Evolutionary conservation across 35 echinoderm and acorn worm species (phyloP).

Genomic region (Ophiothrix spiculata): DNA sequence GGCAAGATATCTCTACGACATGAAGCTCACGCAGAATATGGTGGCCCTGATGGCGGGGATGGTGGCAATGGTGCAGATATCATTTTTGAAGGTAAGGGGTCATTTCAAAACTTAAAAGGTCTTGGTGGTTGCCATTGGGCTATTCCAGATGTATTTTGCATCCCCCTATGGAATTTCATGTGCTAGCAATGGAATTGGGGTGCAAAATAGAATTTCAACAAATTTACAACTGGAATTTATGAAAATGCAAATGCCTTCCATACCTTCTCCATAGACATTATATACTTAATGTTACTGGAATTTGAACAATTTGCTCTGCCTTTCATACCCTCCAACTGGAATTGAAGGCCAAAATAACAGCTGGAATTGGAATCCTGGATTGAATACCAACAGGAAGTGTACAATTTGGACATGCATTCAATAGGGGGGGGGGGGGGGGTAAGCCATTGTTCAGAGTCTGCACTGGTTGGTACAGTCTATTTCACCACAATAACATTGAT

Average conservation of each 20-base stretch:
- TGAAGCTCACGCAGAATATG: conserved; percentile 61
- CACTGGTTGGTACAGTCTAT: too few species aligned
- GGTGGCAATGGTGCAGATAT: conserved; percentile 81
- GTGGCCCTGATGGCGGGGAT: conserved; percentile 94
- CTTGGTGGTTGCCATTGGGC: not conserved
- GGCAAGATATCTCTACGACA: conserved; percentile 73
- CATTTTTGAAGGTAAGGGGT: conserved; percentile 75
- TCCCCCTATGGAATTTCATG: too few species aligned
- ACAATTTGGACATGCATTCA: too few species aligned
- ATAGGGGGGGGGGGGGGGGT: too few species aligned
- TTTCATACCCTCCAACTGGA: too few species aligned
- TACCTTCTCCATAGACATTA: not conserved
- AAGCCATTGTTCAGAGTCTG: too few species aligned
- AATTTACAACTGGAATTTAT: not conserved
- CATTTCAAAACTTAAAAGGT: not conserved
- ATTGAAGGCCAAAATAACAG: too few species aligned
- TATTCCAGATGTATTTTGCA: not conserved
- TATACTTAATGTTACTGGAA: too few species aligned
- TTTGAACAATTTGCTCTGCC: too few species aligned
- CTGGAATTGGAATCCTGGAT: too few species aligned
- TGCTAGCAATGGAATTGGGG: not conserved
- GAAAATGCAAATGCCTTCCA: not conserved
- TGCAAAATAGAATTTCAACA: not conserved
- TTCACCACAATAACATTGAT: too few species aligned
- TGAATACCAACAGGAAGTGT: too few species aligned